Evolutionary conservation across 64 coral and sea anemone species (phyloP), one percentile per base, ranked within the genome.

Genomic region (Dendrophyllia cribrosa): DNA sequence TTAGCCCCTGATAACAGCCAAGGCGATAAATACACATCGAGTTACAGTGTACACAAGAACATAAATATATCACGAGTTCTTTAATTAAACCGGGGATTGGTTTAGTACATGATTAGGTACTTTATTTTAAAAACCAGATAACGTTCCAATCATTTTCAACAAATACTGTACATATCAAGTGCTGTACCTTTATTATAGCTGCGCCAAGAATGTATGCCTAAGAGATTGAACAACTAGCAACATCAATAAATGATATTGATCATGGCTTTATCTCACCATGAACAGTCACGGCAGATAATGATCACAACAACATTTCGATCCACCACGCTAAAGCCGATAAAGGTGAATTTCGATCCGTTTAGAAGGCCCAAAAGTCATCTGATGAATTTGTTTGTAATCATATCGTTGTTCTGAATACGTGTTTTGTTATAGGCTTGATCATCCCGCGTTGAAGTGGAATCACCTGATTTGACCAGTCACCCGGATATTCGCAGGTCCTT

Each of bases 171-270:
- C 44, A 50, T 75, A 45, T 20, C 47, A 84, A 65, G 60, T 82
- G 58, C 16, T 66, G 72, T 75, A 9, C 9, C 72, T 50, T 44
- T 8, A 75, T 19, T 75, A 49, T 48, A 49, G 17, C 34, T 50
- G 16, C 6, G 25, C 15, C 62, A 21, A 21, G 46, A 67, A 84
- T 68, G 43, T 50, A 7, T 67, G 8, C 3, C 6, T 21, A 5
- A 20, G 43, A 67, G 80, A 84, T 84, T 68, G 62, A 66, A 44
- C 61, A 48, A 46, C 34, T 13, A 67, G 46, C 80, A 84, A 67
- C 26, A 34, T 26, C 77, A 79, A 59, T 79, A 67, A 84, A 24
- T 43, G 47, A 84, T 84, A 84, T 84, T 84, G 59, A 51, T 68
- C 62, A 20, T 75, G 72, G 20, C 20, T 84, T 84, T 63, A 43